Evolutionary conservation across 2,113 vertebrate species (phyloP).

Genomic region (Accipiter cooperii): DNA sequence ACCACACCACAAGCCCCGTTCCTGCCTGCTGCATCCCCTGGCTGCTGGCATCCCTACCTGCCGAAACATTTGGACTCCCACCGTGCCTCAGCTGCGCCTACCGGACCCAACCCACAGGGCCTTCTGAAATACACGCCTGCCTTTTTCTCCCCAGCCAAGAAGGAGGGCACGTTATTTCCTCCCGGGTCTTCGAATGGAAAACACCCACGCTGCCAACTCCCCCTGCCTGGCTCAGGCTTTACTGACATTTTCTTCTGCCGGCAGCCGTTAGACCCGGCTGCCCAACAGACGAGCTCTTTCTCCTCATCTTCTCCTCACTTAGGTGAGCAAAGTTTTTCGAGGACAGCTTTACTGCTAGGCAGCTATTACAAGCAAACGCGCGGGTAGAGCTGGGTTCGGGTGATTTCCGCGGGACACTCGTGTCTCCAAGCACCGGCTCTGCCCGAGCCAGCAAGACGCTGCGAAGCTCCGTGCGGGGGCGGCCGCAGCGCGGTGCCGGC

Average conservation of each 20-base stretch:
- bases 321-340: rapidly evolving
- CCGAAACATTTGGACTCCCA: background rate
- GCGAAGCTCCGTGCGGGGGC: background rate
- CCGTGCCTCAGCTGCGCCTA: background rate
- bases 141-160: background rate
- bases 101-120: background rate
- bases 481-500: background rate
- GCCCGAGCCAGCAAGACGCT: background rate
- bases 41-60: rapidly evolving
- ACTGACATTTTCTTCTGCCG: too few relatives aligned
- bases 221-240: too few relatives aligned
- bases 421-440: background rate
- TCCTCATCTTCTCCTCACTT: too few relatives aligned
- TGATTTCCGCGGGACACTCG: background rate
- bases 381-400: background rate
- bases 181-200: background rate
- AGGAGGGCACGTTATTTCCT: background rate
- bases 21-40: background rate
- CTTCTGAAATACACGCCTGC: background rate
- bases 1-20: background rate
- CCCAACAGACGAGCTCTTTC: background rate
- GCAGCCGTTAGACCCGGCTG: background rate
- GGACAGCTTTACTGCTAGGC: background rate
- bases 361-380: rapidly evolving
- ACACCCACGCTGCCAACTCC: too few relatives aligned